Evolutionary conservation across 2,797 vertebrate species (phyloP).

Genomic region (Loris lydekkerianus): DNA sequence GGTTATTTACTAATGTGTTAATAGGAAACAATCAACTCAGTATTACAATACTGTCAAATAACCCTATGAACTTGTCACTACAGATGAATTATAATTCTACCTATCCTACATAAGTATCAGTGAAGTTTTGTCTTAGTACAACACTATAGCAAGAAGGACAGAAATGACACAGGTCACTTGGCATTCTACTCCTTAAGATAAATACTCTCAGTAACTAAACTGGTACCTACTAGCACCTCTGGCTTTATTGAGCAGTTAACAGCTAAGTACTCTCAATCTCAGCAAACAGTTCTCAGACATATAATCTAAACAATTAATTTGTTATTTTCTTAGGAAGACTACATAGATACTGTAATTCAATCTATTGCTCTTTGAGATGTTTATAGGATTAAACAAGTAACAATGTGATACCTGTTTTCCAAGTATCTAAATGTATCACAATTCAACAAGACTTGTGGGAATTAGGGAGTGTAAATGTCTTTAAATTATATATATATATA

Average conservation of each 20-base stretch:
- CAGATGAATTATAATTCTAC: background rate
- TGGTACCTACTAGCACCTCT: background rate
- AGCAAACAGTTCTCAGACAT: background rate
- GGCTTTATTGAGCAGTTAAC: background rate
- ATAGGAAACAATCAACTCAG: background rate
- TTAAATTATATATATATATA: background rate
- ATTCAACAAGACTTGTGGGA: background rate
- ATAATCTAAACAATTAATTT: background rate
- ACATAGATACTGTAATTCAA: background rate
- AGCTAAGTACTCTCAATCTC: background rate
- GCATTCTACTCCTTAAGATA: background rate
- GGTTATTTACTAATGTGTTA: background rate
- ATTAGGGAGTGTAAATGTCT: background rate
- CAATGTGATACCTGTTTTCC: background rate
- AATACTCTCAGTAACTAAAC: background rate
- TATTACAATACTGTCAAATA: background rate
- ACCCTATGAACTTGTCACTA: background rate
- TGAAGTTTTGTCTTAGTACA: background rate
- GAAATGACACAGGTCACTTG: background rate
- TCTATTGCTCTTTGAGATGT: background rate
- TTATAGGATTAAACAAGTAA: background rate
- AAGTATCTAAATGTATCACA: background rate
- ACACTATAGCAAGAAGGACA: background rate
- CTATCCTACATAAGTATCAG: background rate
- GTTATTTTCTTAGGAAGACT: conserved; percentile 48